These are phyloP conservation scores for Lindbergichthys nudifrons DNA, from an alignment of 2,797 vertebrate genomes.

Conservation along the genomic window DNA sequence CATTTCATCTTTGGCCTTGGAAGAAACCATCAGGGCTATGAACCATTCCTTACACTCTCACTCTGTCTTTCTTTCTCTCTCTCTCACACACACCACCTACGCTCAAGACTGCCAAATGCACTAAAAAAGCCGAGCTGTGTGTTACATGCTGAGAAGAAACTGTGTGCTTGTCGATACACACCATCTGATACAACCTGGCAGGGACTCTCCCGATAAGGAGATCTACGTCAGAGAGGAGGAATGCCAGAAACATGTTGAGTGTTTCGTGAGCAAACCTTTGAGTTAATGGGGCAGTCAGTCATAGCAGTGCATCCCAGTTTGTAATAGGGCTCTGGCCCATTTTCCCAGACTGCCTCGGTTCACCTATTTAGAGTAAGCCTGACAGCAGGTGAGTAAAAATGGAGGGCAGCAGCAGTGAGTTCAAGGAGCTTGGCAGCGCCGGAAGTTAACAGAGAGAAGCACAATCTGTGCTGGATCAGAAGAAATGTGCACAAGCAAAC, in stretches of 20 bases:
- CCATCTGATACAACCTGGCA: conserved; percentile 72
- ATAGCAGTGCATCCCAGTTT: conserved; percentile 44
- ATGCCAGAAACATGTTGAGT: conserved; percentile 55
- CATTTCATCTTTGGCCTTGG: conserved; percentile 76
- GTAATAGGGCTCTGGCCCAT: conserved; percentile 49
- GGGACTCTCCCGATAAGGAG: conserved; percentile 51
- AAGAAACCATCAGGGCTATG: conserved; percentile 75
- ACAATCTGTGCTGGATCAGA: conserved; percentile 65
- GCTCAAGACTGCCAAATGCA: conserved; percentile 68
- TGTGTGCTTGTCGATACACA: conserved; percentile 51
- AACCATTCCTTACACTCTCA: conserved; percentile 68
- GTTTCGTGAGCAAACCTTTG: conserved; percentile 44
- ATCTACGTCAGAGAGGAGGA: conserved; percentile 59
- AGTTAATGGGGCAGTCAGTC: conserved; percentile 30
- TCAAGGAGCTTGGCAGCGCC: conserved; percentile 56
- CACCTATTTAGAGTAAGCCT: conserved; percentile 47
- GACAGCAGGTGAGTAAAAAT: conserved; percentile 60
- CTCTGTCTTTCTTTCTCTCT: conserved; percentile 27
- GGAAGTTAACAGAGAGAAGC: conserved; percentile 56
- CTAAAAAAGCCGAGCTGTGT: conserved; percentile 67
- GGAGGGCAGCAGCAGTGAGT: conserved; percentile 54
- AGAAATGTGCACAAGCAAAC: conserved; percentile 16
- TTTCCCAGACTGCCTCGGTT: conserved; percentile 33
- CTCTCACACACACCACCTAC: conserved; percentile 64
- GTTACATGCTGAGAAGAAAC: conserved; percentile 55